Evolutionary conservation across 2,888 invertebrate genomes (phyloP).

Genomic region (Dryobotodes eremita): DNA sequence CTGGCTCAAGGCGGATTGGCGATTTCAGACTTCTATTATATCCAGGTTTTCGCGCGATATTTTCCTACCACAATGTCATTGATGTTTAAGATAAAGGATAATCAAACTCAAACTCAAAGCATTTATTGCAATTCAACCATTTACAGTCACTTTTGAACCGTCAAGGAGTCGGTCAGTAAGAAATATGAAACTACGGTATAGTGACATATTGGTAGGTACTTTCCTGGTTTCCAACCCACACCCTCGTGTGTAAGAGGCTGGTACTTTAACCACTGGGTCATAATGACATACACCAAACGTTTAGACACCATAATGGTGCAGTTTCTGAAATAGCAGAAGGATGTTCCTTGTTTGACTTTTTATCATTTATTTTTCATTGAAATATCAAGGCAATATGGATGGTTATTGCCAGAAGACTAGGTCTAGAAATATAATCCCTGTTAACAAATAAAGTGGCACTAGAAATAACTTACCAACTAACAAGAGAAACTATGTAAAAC

Average conservation of each 20-base stretch:
- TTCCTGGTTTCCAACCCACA: neutral
- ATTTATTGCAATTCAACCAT: too few species aligned
- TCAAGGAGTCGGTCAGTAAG: too few species aligned
- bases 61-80: neutral
- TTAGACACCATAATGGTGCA: neutral
- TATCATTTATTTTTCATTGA: neutral
- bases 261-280: neutral
- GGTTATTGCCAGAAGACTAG: neutral
- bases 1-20: neutral
- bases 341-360: neutral
- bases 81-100: neutral
- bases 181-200: too few species aligned
- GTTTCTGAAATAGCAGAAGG: neutral
- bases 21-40: neutral
- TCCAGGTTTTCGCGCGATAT: neutral
- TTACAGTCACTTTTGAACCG: too few species aligned
- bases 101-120: too few species aligned
- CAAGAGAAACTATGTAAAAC: slow-evolving; percentile 31
- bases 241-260: neutral
- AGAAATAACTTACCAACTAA: slow-evolving; percentile 9
- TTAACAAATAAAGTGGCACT: neutral
- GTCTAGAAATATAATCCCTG: neutral
- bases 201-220: too few species aligned
- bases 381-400: neutral
- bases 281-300: neutral